Base-by-base conservation (phyloP, 1,140 invertebrate genomes). In the Varroa destructor region DNA sequence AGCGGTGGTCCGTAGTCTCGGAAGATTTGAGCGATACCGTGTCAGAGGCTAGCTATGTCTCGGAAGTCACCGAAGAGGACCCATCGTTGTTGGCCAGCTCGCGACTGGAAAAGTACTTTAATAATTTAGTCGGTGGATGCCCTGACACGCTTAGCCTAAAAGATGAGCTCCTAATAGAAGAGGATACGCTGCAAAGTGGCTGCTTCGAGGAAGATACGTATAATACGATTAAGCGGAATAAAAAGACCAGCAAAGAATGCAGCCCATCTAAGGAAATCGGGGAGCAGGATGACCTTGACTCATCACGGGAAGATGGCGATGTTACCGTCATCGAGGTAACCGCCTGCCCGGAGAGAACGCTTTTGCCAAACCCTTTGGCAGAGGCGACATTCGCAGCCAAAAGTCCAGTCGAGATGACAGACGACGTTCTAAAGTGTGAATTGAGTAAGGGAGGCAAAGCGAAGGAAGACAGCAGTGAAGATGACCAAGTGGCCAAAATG, bases 71-170 rank as follows among this genome's bases (percentile, higher is more conserved):
- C 36, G 76, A 78, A 55, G 74, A 77, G 67, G 85, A 86, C 75
- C 84, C 84, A 6, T 84, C 85, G n/a, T 88, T 90, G 43, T 76
- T 90, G 58, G 89, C 89, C 70, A 89, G 89, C 0, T 91, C 89
- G 0, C 83, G 90, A 37, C 78, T 93, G 55, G 90, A 94, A 79
- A 92, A 93, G 78, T 93, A 94, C 80, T 93, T 93, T 79, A 79
- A 91, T 8, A 87, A 86, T 80, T 89, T 91, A 76, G 91, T 89
- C 75, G 89, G 91, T 75, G 70, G 42, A 40, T 71, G 46, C 36
- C 67, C 72, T 6, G 54, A 46, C 1, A 37, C 43, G 12, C 6
- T 25, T 14, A 72, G 72, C 42, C 46, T 46, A 37, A 67, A 67
- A 37, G 46, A 46, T 8, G 61, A 67, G 37, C 36, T n/a, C 37